A percentile compares a stretch with the other conserved stretches of the same genome.
Conservation (phyloP, 64 coral and sea anemone species). For the Actinia tenebrosa region DNA sequence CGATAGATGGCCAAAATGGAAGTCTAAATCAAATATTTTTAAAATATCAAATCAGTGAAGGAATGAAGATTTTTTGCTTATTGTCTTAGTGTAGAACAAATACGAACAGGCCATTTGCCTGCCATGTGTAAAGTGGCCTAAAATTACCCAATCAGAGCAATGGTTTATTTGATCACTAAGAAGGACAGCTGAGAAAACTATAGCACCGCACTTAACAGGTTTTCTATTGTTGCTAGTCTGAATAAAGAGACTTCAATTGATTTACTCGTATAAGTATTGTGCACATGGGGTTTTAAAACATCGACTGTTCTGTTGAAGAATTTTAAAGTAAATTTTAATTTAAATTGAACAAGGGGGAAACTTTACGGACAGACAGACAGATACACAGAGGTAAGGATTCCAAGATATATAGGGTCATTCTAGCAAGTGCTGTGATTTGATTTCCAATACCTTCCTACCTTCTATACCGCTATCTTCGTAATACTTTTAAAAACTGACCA, state of each 20-base stretch:
- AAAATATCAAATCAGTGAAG: not conserved
- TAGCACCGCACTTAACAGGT: not conserved
- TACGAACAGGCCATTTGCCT: not conserved
- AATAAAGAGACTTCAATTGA: slow-evolving; percentile 1
- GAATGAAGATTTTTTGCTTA: not conserved
- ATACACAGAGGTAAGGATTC: too few species aligned
- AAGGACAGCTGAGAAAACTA: slow-evolving; percentile 37
- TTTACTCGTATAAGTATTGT: not conserved
- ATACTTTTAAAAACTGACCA: too few species aligned
- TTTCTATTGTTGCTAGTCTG: slow-evolving; percentile 11
- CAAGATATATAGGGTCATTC: too few species aligned
- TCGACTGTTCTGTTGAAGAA: not conserved
- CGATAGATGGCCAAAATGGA: not conserved
- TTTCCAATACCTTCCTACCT: too few species aligned
- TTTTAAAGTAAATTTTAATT: not conserved
- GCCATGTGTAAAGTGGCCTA: not conserved
- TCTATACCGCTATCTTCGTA: too few species aligned
- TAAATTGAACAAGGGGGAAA: not conserved
- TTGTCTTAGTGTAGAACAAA: not conserved
- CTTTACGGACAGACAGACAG: too few species aligned
- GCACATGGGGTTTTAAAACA: not conserved
- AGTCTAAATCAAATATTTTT: not conserved
- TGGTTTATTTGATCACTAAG: slow-evolving; percentile 17
- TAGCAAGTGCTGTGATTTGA: too few species aligned
- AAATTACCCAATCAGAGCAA: slow-evolving; percentile 35